Base-by-base conservation (phyloP, 2,113 vertebrate species). In the Silurus meridionalis region DNA sequence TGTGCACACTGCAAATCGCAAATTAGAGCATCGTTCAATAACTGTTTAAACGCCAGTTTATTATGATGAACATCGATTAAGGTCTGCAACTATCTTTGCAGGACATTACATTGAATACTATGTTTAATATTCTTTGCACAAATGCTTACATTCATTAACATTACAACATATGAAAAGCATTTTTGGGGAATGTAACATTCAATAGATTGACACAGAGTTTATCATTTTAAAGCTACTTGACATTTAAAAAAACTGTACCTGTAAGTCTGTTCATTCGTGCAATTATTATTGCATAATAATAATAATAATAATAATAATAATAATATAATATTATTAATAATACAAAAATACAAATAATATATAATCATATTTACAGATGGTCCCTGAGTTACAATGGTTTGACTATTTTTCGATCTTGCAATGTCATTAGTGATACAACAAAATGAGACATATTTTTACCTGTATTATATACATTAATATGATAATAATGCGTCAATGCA, bases 1-100 rank as follows among this genome's bases (percentile, higher is more conserved):
- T 87, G 95, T 94, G 78, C 98, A 99, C 93, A 99, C 98, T 99
- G 90, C 2, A 86, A 6, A 77, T 61, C 17, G 46, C 37, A 86
- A 25, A 60, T 37, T 79, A 82, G 11, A 67, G 1, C 48, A 25
- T 14, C 14, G 28, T 67, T 67, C 25, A 74, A 50, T 50, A 5
- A 50, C 71, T 3, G 19, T 74, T 74, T 52, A 23, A 77, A 53
- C 10, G 17, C 23, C 17, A n/a, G 23, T n/a, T n/a, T 77, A 52
- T 14, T 55, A 25, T 15, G 10, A 2, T 77, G 23, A 25, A 25
- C 13, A 25, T 2, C n/a, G 23, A 23, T 2, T 52, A 7, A 52
- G 9, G 50, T 7, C 10, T 55, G 50, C 7, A n/a, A 77, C 74
- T 7, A 25, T 13, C 46, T 52, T 23, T 21, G 23, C 8, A 74